Evolutionary conservation across 1,140 invertebrate species (phyloP), one percentile per base, ranked within the genome.

Genomic region (Drosophila nigromelanica): DNA sequence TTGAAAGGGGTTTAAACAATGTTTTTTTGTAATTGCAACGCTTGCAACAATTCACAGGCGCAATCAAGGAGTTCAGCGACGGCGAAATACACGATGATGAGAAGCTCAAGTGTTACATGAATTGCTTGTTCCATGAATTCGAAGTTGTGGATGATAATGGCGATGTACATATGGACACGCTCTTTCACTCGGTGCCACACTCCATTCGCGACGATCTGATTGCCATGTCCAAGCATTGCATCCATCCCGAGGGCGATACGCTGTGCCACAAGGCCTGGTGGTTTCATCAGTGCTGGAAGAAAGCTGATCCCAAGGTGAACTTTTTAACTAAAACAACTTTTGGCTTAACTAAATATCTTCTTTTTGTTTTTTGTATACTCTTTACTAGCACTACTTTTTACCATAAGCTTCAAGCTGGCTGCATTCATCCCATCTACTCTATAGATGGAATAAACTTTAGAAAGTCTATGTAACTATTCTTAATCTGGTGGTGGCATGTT

Each of bases 281-380:
- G 91, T 91, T 92, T 64, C 83, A 92, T 55, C 85, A 91, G 45
- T 92, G 91, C 68, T 92, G 91, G 91, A 92, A 92, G 39, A 91
- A 91, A 48, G 90, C 91, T 18, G 91, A 92, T 83, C 91, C 91
- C 42, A 78, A 77, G 73, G 85, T 78, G 35, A 54, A 18, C n/a
- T 24, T 1, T 4, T 18, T 5, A 11, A 8, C 12, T 51, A 3
- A 6, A 11, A 14, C 40, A 5, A 15, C 8, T 3, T 3, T 21
- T 3, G 0, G 5, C 7, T 47, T 14, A 10, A 5, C 18, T 40
- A 18, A n/a, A 2, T 0, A 5, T 1, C 15, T 3, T 14, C 1
- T 14, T 21, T n/a, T 30, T 5, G 5, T 27, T 27, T 27, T 27
- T 27, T 27, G 27, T 21, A 27, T 4, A 15, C 18, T 33, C 12